Base-by-base conservation (phyloP, 2,888 invertebrate genomes). In the Dolichomitus sp. region DNA sequence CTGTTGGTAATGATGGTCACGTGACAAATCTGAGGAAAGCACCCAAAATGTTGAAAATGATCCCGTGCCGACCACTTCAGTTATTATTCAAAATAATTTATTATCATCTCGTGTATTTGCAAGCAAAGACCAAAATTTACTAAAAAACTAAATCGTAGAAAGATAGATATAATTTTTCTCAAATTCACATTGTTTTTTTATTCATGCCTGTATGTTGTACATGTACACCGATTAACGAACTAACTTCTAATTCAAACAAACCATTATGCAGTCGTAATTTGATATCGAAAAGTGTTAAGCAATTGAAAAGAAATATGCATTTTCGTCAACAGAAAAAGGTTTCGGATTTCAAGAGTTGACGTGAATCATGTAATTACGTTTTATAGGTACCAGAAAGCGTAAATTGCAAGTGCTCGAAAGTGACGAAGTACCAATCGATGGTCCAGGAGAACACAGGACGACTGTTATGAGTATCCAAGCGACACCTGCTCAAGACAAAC, bases 321-420 rank as follows among this genome's bases (percentile, higher is more conserved):
- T 42, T 12, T 42, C 7, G 42, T 42, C 42, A 42, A 42, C 4
- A 12, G 12, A 42, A 42, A 42, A 42, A 11, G 42, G 42, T 42
- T 42, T 42, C 7, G 42, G 42, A 42, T 42, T 42, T 42, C 42
- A 42, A 42, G 42, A 42, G 42, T 42, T 42, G 42, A 42, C 42
- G 42, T 42, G 42, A 42, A 42, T 42, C 42, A 42, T 42, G 11
- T 57, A n/a, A 19, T 57, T 27, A 57, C 9, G 2, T 23, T 57
- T 57, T 12, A 23, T 42, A 57, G 54, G 27, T 23, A 27, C 54
- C 12, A n/a, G 54, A 27, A 54, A 54, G 54, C 54, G 54, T 54
- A 27, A 27, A 27, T 2, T 19, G 19, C 27, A 27, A 19, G 54
- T 54, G 11, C 19, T 54, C 17, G 23, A 57, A 23, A 57, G 27